phyloP scores from a whole-genome alignment of 2,888 invertebrate genomes.

The Alitta virens region DNA sequence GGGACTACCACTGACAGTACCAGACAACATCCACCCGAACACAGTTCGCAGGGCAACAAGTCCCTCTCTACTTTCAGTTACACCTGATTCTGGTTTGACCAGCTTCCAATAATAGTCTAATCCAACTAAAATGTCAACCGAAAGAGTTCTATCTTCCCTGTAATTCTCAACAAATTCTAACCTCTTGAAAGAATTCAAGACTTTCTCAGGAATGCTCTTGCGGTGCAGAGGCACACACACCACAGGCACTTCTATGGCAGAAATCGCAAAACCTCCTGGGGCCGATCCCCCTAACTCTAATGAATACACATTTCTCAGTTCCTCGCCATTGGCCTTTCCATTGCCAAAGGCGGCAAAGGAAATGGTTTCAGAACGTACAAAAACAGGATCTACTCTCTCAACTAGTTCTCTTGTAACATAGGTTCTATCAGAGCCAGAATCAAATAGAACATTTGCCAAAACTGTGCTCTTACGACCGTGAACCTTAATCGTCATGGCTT shows the following conservation, averaged over 20 bases:
- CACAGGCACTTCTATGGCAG: slow-evolving; percentile 5
- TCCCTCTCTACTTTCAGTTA: neutral
- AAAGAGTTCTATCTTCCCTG: neutral
- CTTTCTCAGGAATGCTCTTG: neutral
- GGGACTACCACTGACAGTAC: neutral
- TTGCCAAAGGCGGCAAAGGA: slow-evolving; percentile 1
- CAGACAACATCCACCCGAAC: neutral
- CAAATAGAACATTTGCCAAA: no score
- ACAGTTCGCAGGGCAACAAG: neutral
- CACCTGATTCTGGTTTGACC: neutral
- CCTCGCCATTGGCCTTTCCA: neutral
- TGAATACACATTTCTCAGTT: slow-evolving; percentile 1
- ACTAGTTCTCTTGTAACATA: neutral
- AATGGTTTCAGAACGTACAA: neutral
- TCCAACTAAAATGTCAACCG: slow-evolving; percentile 6
- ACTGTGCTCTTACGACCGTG: no score
- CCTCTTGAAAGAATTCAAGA: neutral
- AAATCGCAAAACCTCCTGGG: neutral
- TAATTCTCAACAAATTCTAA: neutral
- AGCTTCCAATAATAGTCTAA: slow-evolving; percentile 1
- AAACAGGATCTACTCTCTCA: neutral
- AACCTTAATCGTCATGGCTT: no score
- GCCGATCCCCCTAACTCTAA: neutral
- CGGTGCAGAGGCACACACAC: neutral
- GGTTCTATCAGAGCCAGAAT: neutral